These are phyloP conservation scores for Danio albolineatus DNA, from an alignment of 2,797 vertebrate species.

Conservation along the genomic window DNA sequence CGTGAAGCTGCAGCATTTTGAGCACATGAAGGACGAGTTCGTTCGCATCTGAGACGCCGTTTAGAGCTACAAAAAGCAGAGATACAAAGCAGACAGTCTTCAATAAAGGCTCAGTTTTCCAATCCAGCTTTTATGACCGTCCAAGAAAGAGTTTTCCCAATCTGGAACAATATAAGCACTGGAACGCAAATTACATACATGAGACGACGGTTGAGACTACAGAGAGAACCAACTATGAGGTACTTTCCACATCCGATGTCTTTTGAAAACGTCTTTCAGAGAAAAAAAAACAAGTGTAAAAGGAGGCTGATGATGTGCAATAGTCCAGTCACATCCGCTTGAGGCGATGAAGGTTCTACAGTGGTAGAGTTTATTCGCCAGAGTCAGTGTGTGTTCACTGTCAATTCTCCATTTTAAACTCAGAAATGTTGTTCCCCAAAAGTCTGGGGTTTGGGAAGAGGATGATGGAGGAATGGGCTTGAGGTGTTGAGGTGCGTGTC, in stretches of 20 bases:
- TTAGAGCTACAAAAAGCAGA: slow-evolving; percentile 42
- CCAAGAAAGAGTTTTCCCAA: slow-evolving; percentile 21
- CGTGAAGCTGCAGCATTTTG: slow-evolving; percentile 35
- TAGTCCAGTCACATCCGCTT: slow-evolving; percentile 44
- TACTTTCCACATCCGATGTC: slow-evolving; percentile 1
- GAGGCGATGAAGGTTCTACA: slow-evolving; percentile 53
- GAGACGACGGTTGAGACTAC: slow-evolving; percentile 20
- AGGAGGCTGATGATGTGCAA: slow-evolving; percentile 51
- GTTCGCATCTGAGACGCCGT: slow-evolving; percentile 16
- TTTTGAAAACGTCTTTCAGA: slow-evolving; percentile 34
- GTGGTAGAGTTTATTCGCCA: slow-evolving; percentile 53
- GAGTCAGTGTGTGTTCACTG: slow-evolving; percentile 36
- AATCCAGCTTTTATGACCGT: slow-evolving; percentile 21
- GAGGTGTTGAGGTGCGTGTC: slow-evolving; percentile 54
- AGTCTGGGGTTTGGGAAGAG: slow-evolving; percentile 8
- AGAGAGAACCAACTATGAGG: slow-evolving; percentile 9
- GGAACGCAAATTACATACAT: slow-evolving; percentile 35
- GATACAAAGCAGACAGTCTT: slow-evolving; percentile 33
- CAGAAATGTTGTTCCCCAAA: slow-evolving; percentile 32
- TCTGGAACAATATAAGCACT: slow-evolving; percentile 19
- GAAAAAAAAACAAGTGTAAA: slow-evolving; percentile 34
- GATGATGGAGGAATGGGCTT: slow-evolving; percentile 23
- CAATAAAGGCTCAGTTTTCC: slow-evolving; percentile 23
- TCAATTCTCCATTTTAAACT: slow-evolving; percentile 36
- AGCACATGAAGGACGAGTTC: slow-evolving; percentile 39